Base-by-base conservation (phyloP, 2,113 vertebrate species). In the Colossoma macropomum region DNA sequence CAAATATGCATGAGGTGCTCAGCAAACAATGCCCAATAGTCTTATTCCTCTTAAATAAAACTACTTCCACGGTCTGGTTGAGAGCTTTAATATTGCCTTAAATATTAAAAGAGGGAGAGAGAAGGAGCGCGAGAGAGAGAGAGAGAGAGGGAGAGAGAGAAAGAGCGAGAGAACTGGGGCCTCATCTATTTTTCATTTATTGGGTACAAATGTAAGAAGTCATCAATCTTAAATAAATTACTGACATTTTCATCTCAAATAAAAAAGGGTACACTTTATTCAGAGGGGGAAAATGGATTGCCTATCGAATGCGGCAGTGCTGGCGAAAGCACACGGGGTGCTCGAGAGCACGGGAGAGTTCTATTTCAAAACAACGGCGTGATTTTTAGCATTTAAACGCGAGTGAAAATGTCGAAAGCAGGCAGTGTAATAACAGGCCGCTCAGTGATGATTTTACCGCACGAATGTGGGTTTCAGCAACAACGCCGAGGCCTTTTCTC, bases 171-270 rank as follows among this genome's bases (percentile, higher is more conserved):
- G 94, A 94, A 94, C 93, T 91, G 81, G 92, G 90, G 91, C 92
- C 92, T 95, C 94, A 95, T 95, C 92, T 93, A 95, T 95, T 94
- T 95, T 95, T 95, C 93, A 95, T 95, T 95, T 95, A 95, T 94
- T 94, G 94, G 94, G 90, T 93, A 93, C 88, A 92, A 87, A 89
- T 92, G 94, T 90, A 92, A 93, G 93, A 91, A 93, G 91, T 92
- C 93, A 94, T 95, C 92, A 93, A 95, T 95, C 93, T 93, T 90
- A 84, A 90, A 94, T 92, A 95, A 95, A 95, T 95, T 94, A 94
- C 94, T 94, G 93, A 94, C 94, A 94, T 95, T 95, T 95, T 95
- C 93, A 94, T 94, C 95, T 95, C 92, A 94, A 94, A 94, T 94
- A 94, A 94, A 95, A 95, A 94, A 94, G 92, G 93, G 92, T 94